These are phyloP conservation scores for Neuroterus valhalla DNA, from an alignment of 1,140 invertebrate species.

Conservation along the genomic window DNA sequence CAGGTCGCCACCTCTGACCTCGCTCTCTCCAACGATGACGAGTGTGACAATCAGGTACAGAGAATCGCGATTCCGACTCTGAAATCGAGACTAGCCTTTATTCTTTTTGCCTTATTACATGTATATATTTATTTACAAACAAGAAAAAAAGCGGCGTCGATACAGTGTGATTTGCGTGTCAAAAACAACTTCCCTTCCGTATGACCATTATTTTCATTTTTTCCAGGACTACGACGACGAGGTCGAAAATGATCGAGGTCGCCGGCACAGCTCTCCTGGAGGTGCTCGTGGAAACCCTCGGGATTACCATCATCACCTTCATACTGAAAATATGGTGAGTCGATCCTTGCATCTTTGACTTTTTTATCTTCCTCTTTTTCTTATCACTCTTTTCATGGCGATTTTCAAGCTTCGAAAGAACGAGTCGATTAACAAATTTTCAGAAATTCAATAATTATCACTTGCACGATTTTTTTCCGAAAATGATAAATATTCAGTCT, in stretches of 20 bases:
- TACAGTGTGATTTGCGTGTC: not conserved
- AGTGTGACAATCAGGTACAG: slow-evolving; percentile 75
- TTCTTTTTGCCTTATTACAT: slow-evolving; percentile 3
- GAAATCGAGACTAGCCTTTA: not conserved
- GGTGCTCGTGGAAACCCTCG: slow-evolving; percentile 68
- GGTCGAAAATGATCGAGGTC: slow-evolving; percentile 67
- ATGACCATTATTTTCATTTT: slow-evolving; percentile 40
- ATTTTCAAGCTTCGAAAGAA: slow-evolving; percentile 12
- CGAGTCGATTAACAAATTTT: not conserved
- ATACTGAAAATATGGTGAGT: slow-evolving; percentile 73
- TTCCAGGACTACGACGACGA: slow-evolving; percentile 73
- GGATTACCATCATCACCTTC: slow-evolving; percentile 72
- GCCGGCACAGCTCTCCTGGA: slow-evolving; percentile 71
- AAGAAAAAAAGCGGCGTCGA: slow-evolving; percentile 12
- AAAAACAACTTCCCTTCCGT: not conserved
- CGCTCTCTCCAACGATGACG: slow-evolving; percentile 75
- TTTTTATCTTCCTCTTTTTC: slow-evolving; percentile 31
- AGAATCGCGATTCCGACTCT: slow-evolving; percentile 39
- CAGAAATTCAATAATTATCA: too few species aligned
- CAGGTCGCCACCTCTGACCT: slow-evolving; percentile 74
- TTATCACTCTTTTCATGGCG: slow-evolving; percentile 20
- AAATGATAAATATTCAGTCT: too few species aligned
- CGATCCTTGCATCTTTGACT: not conserved
- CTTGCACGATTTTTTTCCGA: too few species aligned
- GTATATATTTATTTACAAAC: slow-evolving; percentile 35